Evolutionary conservation across 2,113 vertebrate genomes (phyloP).

Genomic region (Anoura caudifer): DNA sequence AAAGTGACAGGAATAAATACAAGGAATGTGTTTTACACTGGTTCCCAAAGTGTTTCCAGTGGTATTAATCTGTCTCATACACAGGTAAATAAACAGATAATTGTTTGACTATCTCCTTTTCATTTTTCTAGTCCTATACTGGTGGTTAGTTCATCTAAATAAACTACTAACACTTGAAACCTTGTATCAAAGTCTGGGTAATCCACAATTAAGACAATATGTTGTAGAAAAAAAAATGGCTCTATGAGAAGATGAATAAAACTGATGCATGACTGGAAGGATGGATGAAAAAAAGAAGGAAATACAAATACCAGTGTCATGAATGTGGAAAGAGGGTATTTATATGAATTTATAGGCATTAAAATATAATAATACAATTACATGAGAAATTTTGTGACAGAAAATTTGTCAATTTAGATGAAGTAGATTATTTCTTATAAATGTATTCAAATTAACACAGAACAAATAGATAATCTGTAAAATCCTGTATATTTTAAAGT

Average conservation of each 20-base stretch:
- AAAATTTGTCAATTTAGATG: neutral
- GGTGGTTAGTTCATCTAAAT: neutral
- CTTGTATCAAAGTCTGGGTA: neutral
- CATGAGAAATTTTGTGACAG: neutral
- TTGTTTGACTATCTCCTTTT: neutral
- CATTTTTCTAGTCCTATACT: neutral
- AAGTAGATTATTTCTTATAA: neutral
- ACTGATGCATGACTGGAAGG: neutral
- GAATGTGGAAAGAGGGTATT: neutral
- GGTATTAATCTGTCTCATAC: neutral
- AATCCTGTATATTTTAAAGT: neutral
- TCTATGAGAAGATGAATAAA: neutral
- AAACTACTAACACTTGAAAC: neutral
- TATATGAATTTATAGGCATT: neutral
- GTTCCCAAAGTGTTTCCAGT: neutral
- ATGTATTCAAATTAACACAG: neutral
- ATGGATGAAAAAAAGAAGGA: neutral
- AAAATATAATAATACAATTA: neutral
- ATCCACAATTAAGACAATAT: neutral
- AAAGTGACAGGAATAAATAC: neutral
- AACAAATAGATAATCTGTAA: neutral
- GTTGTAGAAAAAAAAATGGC: neutral
- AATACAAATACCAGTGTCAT: neutral
- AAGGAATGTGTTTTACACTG: neutral
- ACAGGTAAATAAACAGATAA: neutral